Conservation (phyloP, 2,888 invertebrate species). For the Sarcophaga caerulescens region DNA sequence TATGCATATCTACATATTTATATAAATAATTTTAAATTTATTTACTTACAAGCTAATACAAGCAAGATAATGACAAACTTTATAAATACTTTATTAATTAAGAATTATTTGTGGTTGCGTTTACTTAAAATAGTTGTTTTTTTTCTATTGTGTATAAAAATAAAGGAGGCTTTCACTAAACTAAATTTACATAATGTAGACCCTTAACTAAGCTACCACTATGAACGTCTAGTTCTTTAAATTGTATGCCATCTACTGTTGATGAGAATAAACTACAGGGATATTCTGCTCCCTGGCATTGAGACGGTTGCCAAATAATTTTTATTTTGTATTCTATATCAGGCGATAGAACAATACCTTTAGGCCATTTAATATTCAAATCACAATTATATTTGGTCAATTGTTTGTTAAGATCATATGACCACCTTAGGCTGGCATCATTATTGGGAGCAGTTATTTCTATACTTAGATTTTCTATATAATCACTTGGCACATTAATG, state of each 20-base stretch:
- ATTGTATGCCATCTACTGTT: constrained; percentile 76
- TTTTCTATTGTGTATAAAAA: no score
- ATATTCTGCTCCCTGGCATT: constrained; percentile 79
- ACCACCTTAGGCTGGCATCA: constrained; percentile 72
- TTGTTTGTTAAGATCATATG: constrained; percentile 74
- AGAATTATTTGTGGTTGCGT: not conserved
- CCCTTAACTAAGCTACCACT: constrained; percentile 79
- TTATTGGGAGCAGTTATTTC: constrained; percentile 72
- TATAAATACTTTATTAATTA: no score
- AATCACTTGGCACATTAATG: constrained; percentile 71
- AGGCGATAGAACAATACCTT: constrained; percentile 77
- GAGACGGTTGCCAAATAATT: constrained; percentile 75
- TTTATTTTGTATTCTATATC: constrained; percentile 78
- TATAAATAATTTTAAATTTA: not conserved
- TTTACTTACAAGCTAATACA: not conserved
- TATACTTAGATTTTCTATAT: constrained; percentile 76
- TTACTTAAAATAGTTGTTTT: not conserved
- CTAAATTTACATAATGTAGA: constrained; percentile 77
- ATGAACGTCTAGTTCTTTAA: constrained; percentile 75
- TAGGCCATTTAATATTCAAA: constrained; percentile 76
- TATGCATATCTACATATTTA: constrained; percentile 1
- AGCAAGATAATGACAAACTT: no score
- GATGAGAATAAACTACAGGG: constrained; percentile 79
- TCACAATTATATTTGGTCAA: constrained; percentile 79
- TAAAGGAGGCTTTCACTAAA: constrained; percentile 66